Conservation (phyloP, 2,888 invertebrate species). For the Athetis lepigone region DNA sequence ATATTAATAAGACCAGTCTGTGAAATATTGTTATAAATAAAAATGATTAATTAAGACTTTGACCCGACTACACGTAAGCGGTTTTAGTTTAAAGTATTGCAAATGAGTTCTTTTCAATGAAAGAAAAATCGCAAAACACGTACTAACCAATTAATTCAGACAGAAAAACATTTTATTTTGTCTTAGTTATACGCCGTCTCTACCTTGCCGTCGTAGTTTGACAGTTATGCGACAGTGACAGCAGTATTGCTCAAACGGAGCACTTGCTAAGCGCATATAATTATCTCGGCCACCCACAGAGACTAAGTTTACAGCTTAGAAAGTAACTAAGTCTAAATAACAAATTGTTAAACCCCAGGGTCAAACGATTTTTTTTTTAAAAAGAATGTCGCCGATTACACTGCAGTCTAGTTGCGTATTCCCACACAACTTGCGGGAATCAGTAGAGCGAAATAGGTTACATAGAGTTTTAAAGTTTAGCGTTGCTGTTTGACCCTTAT, state of each 20-base stretch:
- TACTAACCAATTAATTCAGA: no score
- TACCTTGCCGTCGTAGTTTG: no score
- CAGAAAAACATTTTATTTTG: no score
- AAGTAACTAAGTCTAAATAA: constrained; percentile 2
- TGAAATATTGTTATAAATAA: constrained; percentile 12
- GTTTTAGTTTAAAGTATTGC: background rate
- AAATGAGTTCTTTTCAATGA: background rate
- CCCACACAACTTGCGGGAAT: constrained; percentile 44
- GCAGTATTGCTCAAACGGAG: no score
- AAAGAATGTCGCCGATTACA: constrained; percentile 16
- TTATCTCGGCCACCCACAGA: no score
- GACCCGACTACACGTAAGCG: constrained; percentile 7
- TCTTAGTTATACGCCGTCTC: no score
- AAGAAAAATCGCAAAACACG: background rate
- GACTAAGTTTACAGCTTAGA: constrained; percentile 3
- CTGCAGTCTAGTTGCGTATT: constrained; percentile 28
- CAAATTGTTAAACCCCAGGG: background rate
- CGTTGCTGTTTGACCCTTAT: constrained; percentile 22
- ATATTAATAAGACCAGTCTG: constrained; percentile 5
- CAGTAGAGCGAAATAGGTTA: constrained; percentile 51
- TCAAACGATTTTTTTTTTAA: constrained; percentile 15
- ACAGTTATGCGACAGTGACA: no score
- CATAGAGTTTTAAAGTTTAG: constrained; percentile 28
- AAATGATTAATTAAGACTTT: constrained; percentile 20
- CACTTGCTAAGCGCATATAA: no score